Conservation (phyloP, 2,113 vertebrate genomes). For the Misgurnus anguillicaudatus region DNA sequence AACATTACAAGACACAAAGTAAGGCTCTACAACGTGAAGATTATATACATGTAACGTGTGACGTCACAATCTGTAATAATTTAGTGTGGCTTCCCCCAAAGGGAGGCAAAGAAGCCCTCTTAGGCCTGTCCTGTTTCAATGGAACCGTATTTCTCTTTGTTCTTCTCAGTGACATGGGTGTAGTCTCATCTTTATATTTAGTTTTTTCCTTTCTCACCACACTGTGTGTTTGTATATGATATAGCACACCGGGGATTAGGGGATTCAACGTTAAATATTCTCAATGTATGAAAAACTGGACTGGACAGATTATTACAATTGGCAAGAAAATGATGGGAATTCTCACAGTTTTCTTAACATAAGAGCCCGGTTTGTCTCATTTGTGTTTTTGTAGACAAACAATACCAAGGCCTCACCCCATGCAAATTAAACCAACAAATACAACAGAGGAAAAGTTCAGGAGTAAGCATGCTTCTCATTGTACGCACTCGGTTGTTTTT, state of each 20-base stretch:
- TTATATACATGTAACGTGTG: background rate
- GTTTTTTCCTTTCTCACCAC: background rate
- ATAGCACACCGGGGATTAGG: too few relatives aligned
- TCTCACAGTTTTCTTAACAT: too few relatives aligned
- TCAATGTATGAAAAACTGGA: too few relatives aligned
- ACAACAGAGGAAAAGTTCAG: background rate
- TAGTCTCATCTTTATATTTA: background rate
- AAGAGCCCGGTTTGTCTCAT: background rate
- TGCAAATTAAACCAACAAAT: slow-evolving; percentile 16
- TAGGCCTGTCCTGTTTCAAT: background rate
- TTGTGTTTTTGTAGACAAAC: background rate
- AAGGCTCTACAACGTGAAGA: background rate
- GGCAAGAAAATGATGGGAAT: too few relatives aligned
- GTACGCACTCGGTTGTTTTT: background rate
- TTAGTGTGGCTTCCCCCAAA: background rate
- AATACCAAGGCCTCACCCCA: slow-evolving; percentile 5
- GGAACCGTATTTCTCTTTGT: background rate
- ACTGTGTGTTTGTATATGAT: background rate
- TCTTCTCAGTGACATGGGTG: background rate
- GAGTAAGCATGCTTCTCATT: background rate
- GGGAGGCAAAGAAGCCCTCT: slow-evolving; percentile 7
- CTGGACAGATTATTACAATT: too few relatives aligned
- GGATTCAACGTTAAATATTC: too few relatives aligned
- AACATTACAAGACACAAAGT: too few relatives aligned
- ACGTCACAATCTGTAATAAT: background rate